Conservation (phyloP, 2,797 vertebrate species). For the Iguana delicatissima region DNA sequence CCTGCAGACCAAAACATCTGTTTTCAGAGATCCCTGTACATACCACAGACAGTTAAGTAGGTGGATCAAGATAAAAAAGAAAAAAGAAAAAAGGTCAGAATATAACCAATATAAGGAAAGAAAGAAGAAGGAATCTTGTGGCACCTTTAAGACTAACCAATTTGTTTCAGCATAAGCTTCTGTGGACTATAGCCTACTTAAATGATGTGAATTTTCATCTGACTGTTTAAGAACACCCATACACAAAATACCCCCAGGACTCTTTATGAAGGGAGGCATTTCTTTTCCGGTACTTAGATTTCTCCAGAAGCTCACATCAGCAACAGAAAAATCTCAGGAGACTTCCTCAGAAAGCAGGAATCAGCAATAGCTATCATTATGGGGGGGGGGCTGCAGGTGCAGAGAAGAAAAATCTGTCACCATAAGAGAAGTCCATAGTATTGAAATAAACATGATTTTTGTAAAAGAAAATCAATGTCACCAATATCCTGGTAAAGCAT, state of each 20-base stretch:
- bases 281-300: not conserved
- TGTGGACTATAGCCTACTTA: not conserved
- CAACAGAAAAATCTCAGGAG: slow-evolving; percentile 5
- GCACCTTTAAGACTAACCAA: too few species aligned
- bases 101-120: too few species aligned
- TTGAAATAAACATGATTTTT: slow-evolving; percentile 25
- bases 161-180: too few species aligned
- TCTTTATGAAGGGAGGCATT: not conserved
- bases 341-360: slow-evolving; percentile 4
- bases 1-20: not conserved
- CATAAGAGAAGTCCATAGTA: slow-evolving; percentile 12
- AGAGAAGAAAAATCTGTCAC: slow-evolving; percentile 12
- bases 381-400: not conserved
- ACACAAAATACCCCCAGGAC: not conserved
- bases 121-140: too few species aligned
- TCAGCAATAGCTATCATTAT: slow-evolving; percentile 10
- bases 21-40: not conserved
- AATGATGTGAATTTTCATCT: not conserved
- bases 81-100: not conserved
- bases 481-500: not conserved
- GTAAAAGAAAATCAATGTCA: not conserved
- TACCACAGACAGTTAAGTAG: not conserved
- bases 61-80: too few species aligned
- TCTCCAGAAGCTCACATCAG: not conserved
- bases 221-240: not conserved